Conservation (phyloP, 2,113 vertebrate species). For the Takifugu bimaculatus region DNA sequence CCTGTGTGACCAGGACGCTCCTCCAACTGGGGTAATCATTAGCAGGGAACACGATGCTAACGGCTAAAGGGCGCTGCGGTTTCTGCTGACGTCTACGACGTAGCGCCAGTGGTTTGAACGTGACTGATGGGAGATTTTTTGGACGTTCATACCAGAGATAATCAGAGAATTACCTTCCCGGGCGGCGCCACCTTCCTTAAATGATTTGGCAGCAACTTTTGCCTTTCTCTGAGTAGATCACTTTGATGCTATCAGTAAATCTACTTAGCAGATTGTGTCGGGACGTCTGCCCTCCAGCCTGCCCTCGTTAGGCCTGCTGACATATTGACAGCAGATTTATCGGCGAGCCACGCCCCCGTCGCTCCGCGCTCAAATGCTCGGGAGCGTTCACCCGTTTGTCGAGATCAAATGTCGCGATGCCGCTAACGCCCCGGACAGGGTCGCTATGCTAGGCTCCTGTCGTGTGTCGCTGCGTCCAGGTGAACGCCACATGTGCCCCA, state of each 20-base stretch:
- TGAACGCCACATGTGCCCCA: too few relatives aligned
- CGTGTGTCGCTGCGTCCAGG: too few relatives aligned
- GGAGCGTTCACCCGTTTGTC: conserved; percentile 29
- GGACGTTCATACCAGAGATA: too few relatives aligned
- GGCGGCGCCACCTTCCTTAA: too few relatives aligned
- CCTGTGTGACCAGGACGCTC: conserved; percentile 45
- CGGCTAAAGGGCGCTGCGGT: too few relatives aligned
- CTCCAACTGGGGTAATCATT: background rate
- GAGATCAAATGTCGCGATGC: too few relatives aligned
- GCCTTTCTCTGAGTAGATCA: conserved; percentile 47
- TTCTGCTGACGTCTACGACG: background rate
- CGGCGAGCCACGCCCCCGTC: conserved; percentile 44
- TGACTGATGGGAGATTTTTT: background rate
- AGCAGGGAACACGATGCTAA: background rate
- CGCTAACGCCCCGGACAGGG: too few relatives aligned
- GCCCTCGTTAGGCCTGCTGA: conserved; percentile 43
- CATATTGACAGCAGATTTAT: conserved; percentile 50
- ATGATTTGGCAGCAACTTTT: conserved; percentile 18
- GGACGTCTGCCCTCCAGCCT: conserved; percentile 14
- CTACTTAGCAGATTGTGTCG: conserved; percentile 50
- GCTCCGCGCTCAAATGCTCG: conserved; percentile 39
- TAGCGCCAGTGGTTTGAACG: conserved; percentile 4
- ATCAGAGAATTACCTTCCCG: too few relatives aligned
- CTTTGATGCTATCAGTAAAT: conserved; percentile 54
- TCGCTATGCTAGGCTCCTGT: too few relatives aligned